Percentiles rank a stretch among this genome's conserved stretches.
phyloP scores from a whole-genome alignment of 2,113 vertebrate genomes.

The Saccopteryx leptura region DNA sequence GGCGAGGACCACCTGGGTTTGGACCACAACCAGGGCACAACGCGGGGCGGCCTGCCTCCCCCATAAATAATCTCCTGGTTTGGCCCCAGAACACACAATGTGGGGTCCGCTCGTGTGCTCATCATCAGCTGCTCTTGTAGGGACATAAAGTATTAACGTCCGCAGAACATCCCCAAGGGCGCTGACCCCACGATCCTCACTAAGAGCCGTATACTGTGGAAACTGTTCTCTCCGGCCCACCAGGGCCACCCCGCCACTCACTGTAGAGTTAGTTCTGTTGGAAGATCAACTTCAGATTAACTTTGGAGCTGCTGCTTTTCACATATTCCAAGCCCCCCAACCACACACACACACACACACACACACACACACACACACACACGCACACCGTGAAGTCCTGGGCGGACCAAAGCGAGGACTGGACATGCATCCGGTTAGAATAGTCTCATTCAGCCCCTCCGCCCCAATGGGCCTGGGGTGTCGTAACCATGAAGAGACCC shows the following conservation, averaged over 20 bases:
- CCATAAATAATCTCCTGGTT: background rate
- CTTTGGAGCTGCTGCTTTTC: background rate
- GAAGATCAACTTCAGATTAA: background rate
- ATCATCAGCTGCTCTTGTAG: background rate
- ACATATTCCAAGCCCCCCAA: background rate
- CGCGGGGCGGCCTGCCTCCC: background rate
- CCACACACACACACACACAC: too few relatives aligned
- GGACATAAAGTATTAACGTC: constrained; percentile 56
- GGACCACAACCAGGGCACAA: background rate
- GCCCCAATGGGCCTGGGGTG: background rate
- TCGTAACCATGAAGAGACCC: background rate
- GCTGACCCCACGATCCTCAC: background rate
- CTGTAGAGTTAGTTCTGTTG: constrained; percentile 40
- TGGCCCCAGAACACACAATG: background rate
- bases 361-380: too few relatives aligned
- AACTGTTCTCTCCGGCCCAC: background rate
- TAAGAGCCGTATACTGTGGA: background rate
- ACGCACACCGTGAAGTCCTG: background rate
- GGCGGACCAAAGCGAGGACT: background rate
- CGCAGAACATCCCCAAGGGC: background rate
- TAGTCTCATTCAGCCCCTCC: background rate
- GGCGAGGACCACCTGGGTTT: background rate
- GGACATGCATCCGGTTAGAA: background rate
- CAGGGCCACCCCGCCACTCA: background rate
- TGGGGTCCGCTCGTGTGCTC: background rate